These are phyloP conservation scores for Champsocephalus gunnari DNA, from an alignment of 2,797 vertebrate species.

Conservation along the genomic window DNA sequence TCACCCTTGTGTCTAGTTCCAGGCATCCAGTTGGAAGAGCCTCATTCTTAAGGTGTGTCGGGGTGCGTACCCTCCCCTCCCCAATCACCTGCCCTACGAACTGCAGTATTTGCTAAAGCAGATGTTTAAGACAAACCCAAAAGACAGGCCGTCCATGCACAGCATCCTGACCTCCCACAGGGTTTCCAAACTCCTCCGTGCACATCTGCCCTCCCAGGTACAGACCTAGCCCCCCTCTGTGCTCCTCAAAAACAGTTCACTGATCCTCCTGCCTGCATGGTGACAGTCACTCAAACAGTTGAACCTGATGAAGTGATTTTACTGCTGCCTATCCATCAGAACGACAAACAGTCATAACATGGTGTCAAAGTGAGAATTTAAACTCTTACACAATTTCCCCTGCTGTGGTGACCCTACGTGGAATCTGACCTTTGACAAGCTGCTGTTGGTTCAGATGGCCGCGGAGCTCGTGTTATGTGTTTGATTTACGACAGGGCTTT, in stretches of 20 bases:
- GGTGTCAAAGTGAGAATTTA: slow-evolving; percentile 42
- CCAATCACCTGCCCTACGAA: slow-evolving; percentile 89
- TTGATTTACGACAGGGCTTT: slow-evolving; percentile 44
- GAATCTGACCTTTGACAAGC: slow-evolving; percentile 60
- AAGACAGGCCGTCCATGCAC: slow-evolving; percentile 88
- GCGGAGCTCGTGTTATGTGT: slow-evolving; percentile 25
- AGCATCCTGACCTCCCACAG: slow-evolving; percentile 90
- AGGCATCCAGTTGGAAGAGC: slow-evolving; percentile 94
- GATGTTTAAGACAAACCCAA: slow-evolving; percentile 93
- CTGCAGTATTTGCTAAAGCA: slow-evolving; percentile 91
- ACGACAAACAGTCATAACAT: slow-evolving; percentile 6
- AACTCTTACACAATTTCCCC: slow-evolving; percentile 52
- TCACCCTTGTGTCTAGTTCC: slow-evolving; percentile 86
- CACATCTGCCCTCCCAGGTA: slow-evolving; percentile 86
- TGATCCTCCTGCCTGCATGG: background rate
- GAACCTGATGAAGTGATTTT: slow-evolving; percentile 16
- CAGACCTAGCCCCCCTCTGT: background rate
- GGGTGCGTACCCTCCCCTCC: slow-evolving; percentile 88
- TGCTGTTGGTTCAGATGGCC: slow-evolving; percentile 71
- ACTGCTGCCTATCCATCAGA: slow-evolving; percentile 17
- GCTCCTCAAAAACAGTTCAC: background rate
- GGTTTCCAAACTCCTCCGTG: slow-evolving; percentile 79
- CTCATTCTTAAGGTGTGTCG: slow-evolving; percentile 95
- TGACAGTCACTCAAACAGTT: background rate
- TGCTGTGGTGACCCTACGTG: slow-evolving; percentile 42